These are phyloP conservation scores for Spinus olivaceus DNA, from an alignment of 2,797 vertebrate species.

Conservation along the genomic window DNA sequence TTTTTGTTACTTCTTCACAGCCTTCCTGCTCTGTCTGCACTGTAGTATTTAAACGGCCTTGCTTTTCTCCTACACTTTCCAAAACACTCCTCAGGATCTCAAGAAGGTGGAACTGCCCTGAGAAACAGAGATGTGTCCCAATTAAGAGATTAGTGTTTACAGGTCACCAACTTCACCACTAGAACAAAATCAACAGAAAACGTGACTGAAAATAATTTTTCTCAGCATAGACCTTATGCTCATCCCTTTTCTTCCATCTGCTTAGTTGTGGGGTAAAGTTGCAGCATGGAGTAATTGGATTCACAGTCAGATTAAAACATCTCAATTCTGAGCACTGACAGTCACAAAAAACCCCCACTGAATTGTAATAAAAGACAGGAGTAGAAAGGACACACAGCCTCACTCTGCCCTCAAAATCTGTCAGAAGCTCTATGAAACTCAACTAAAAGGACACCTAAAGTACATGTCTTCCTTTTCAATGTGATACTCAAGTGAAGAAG, in stretches of 20 bases:
- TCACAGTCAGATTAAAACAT: neutral
- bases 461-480: neutral
- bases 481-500: neutral
- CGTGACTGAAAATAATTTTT: neutral
- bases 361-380: neutral
- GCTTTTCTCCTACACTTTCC: neutral
- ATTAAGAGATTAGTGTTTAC: neutral
- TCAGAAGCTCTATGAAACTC: neutral
- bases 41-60: neutral
- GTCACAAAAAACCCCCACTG: neutral
- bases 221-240: neutral
- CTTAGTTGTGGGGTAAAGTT: neutral
- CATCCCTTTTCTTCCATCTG: neutral
- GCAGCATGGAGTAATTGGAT: neutral
- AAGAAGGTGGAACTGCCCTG: neutral
- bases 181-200: neutral
- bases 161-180: neutral
- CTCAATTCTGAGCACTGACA: neutral
- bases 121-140: neutral
- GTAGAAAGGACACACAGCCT: neutral
- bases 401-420: neutral
- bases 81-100: neutral
- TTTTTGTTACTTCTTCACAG: neutral
- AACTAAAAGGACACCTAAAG: neutral
- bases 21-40: neutral